These are phyloP conservation scores for Apamea monoglypha DNA, from an alignment of 2,888 invertebrate genomes.

Conservation along the genomic window DNA sequence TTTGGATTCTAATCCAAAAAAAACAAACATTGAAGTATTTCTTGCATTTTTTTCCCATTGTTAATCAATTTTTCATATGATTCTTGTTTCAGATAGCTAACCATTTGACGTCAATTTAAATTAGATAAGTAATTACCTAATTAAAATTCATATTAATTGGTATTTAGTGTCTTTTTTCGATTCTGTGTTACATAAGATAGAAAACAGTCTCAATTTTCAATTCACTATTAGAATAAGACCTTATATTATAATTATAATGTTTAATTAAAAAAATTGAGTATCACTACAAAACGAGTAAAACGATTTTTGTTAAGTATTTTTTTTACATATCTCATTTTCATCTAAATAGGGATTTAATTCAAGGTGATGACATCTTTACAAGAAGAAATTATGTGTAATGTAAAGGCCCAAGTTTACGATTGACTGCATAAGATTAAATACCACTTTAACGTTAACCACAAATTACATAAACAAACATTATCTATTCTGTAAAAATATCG, in stretches of 20 bases:
- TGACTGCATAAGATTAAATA: background rate
- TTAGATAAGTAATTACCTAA: background rate
- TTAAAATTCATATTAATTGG: background rate
- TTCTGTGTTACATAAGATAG: background rate
- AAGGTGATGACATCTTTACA: background rate
- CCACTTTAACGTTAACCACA: background rate
- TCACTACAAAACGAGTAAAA: background rate
- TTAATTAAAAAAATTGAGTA: background rate
- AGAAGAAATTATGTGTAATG: background rate
- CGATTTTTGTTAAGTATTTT: background rate
- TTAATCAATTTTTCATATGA: background rate
- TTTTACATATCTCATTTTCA: conserved; percentile 13
- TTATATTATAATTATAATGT: background rate
- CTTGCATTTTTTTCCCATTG: background rate
- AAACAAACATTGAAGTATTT: background rate
- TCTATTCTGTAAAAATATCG: background rate
- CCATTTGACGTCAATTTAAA: background rate
- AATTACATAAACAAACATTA: background rate
- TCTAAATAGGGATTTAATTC: conserved; percentile 2
- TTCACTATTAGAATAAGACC: conserved; percentile 33
- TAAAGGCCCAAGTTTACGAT: background rate
- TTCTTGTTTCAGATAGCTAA: background rate
- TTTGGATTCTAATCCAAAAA: background rate
- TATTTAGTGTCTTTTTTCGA: no score
- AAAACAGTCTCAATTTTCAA: background rate